These are phyloP conservation scores for Addax nasomaculatus DNA, from an alignment of 2,113 vertebrate genomes.

Conservation along the genomic window DNA sequence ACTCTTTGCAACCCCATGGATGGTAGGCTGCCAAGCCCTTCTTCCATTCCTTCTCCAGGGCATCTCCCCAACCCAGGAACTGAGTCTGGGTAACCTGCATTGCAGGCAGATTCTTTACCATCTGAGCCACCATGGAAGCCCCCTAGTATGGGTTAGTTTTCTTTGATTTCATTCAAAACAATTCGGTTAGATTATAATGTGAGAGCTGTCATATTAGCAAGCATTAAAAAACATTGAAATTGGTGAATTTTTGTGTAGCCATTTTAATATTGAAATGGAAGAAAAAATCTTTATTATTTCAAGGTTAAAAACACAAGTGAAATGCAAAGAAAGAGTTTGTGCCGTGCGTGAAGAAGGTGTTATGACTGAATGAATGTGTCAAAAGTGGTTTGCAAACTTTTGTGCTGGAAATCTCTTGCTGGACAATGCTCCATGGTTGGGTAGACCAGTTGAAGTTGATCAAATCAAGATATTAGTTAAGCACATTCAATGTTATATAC, in stretches of 20 bases:
- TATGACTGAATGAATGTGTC: neutral
- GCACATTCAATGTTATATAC: neutral
- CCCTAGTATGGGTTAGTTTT: neutral
- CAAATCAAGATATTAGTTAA: neutral
- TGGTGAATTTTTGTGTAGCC: neutral
- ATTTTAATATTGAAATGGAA: neutral
- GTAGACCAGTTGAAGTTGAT: neutral
- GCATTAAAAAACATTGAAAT: neutral
- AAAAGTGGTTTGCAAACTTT: neutral
- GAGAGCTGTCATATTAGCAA: neutral
- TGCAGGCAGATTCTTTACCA: neutral
- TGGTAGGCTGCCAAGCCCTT: neutral
- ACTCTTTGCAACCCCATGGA: neutral
- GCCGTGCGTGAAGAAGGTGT: neutral
- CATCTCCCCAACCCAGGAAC: neutral
- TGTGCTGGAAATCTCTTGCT: neutral
- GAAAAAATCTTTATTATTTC: neutral
- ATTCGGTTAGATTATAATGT: neutral
- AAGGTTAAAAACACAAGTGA: neutral
- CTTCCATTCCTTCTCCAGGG: neutral
- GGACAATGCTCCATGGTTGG: neutral
- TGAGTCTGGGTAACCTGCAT: neutral
- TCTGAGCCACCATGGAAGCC: neutral
- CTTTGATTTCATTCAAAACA: neutral
- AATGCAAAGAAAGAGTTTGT: neutral